Evolutionary conservation across 2,888 invertebrate genomes (phyloP).

Genomic region (Hoplodrina ambigua): DNA sequence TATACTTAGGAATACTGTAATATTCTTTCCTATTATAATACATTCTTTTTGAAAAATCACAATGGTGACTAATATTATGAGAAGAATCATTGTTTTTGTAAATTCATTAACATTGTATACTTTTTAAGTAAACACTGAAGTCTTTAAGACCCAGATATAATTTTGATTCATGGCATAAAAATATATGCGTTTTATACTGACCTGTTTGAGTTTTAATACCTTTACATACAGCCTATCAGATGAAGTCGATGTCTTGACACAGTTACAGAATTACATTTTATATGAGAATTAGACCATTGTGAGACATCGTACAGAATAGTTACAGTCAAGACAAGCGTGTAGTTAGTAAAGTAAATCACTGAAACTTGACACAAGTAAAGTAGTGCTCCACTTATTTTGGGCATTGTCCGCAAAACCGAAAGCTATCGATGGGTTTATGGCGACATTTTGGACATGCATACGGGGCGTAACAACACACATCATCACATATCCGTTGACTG

Average conservation of each 20-base stretch:
- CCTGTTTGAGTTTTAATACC: slow-evolving; percentile 63
- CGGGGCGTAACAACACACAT: too few relatives aligned
- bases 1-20: slow-evolving; percentile 65
- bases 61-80: slow-evolving; percentile 58
- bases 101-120: slow-evolving; percentile 64
- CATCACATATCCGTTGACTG: too few relatives aligned
- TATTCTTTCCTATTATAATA: slow-evolving; percentile 59
- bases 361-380: not conserved
- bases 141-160: slow-evolving; percentile 63
- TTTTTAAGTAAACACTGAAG: slow-evolving; percentile 62
- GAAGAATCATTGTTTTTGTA: slow-evolving; percentile 62
- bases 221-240: slow-evolving; percentile 45
- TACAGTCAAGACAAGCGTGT: slow-evolving; percentile 44
- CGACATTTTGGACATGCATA: too few relatives aligned
- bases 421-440: not conserved
- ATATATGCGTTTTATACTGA: slow-evolving; percentile 63
- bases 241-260: slow-evolving; percentile 38
- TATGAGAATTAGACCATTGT: slow-evolving; percentile 25
- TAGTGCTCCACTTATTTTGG: too few relatives aligned
- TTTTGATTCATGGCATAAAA: slow-evolving; percentile 63
- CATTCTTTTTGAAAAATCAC: slow-evolving; percentile 53
- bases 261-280: slow-evolving; percentile 1
- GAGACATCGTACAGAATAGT: slow-evolving; percentile 45
- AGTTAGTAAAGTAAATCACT: slow-evolving; percentile 24
- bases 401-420: not conserved